Evolutionary conservation across 2,113 vertebrate species (phyloP).

Genomic region (Mola mola): DNA sequence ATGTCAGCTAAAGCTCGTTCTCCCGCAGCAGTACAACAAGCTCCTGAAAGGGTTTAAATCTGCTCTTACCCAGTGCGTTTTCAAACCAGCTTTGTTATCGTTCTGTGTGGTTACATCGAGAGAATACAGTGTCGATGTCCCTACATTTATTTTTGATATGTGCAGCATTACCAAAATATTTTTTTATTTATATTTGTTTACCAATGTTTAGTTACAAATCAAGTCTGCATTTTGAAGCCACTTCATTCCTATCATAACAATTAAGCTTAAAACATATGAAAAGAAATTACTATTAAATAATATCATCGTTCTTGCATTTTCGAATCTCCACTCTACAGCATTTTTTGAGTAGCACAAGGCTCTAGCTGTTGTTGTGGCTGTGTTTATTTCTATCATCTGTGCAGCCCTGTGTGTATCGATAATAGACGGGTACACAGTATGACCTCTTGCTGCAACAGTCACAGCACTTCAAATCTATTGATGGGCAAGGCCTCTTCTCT

Average conservation of each 20-base stretch:
- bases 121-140: background rate
- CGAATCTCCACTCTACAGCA: background rate
- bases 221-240: too few relatives aligned
- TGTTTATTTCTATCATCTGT: slow-evolving; percentile 21
- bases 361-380: background rate
- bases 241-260: rapidly evolving
- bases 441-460: slow-evolving; percentile 31
- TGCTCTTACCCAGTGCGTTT: slow-evolving; percentile 13
- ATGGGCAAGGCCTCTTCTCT: slow-evolving; percentile 23
- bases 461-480: slow-evolving; percentile 31
- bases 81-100: slow-evolving; percentile 28
- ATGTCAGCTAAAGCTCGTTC: slow-evolving; percentile 49
- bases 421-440: slow-evolving; percentile 21
- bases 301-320: slow-evolving; percentile 10
- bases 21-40: slow-evolving; percentile 34
- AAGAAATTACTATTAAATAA: background rate
- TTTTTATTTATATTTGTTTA: too few relatives aligned
- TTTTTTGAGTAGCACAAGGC: background rate
- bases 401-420: slow-evolving; percentile 24
- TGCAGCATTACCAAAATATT: background rate
- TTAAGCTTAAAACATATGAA: background rate
- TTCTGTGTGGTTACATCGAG: slow-evolving; percentile 16
- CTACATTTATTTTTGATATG: slow-evolving; percentile 18
- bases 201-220: background rate
- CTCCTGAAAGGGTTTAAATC: slow-evolving; percentile 9